These are phyloP conservation scores for Procavia capensis DNA, from an alignment of 2,113 vertebrate species.

Conservation along the genomic window DNA sequence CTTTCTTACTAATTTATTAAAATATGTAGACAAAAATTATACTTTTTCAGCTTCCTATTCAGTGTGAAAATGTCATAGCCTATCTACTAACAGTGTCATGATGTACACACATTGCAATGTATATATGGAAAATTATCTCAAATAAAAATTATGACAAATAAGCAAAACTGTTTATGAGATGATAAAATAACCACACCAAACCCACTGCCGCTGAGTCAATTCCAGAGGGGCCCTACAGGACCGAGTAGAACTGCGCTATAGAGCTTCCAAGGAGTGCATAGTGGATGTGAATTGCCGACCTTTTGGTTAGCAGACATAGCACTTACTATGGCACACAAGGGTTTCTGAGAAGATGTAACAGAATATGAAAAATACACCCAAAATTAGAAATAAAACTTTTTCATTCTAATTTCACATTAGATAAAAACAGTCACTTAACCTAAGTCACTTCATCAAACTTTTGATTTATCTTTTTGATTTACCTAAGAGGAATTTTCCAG, in stretches of 20 bases:
- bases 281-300: no score
- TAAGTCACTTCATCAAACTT: constrained; percentile 17
- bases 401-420: constrained; percentile 1
- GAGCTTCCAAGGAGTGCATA: no score
- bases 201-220: no score
- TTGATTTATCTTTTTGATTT: constrained; percentile 8
- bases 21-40: constrained; percentile 1
- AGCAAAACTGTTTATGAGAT: constrained; percentile 1
- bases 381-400: constrained; percentile 7
- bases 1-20: constrained; percentile 35
- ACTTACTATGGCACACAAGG: no score
- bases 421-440: constrained; percentile 41
- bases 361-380: neutral
- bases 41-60: neutral
- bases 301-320: no score
- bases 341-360: neutral
- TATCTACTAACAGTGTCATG: neutral
- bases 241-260: no score
- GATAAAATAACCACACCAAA: no score
- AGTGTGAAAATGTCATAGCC: neutral
- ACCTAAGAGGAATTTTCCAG: neutral
- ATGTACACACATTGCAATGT: neutral
- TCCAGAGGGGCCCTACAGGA: no score
- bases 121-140: neutral
- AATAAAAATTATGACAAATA: constrained; percentile 46